These are phyloP conservation scores for Polypterus bichir DNA, from an alignment of 2,113 vertebrate species.

Conservation along the genomic window DNA sequence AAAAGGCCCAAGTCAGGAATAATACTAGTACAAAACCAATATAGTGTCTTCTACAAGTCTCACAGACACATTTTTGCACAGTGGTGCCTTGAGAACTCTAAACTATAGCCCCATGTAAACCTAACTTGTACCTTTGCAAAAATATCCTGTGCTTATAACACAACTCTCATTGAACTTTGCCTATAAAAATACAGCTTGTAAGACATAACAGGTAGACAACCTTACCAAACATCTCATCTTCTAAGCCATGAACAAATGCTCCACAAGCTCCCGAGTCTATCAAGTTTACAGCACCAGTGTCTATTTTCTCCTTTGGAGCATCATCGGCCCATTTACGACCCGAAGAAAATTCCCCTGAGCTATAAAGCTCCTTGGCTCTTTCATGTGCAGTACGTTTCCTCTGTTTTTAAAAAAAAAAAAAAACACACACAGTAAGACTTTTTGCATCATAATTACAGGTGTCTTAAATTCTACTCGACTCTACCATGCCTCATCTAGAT, in stretches of 20 bases:
- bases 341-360: conserved; percentile 90
- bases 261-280: conserved; percentile 93
- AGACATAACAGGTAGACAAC: conserved; percentile 1
- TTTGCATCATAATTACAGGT: background rate
- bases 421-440: background rate
- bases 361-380: conserved; percentile 85
- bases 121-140: no score
- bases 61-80: no score
- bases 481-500: background rate
- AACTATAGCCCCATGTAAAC: no score
- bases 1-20: no score
- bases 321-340: conserved; percentile 95
- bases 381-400: conserved; percentile 90
- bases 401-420: conserved; percentile 37
- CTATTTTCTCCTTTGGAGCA: conserved; percentile 83
- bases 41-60: no score
- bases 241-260: conserved; percentile 90
- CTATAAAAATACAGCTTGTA: no score
- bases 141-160: no score
- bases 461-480: background rate
- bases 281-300: conserved; percentile 81
- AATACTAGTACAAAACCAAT: no score
- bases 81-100: no score
- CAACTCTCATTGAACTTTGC: no score
- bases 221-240: conserved; percentile 96